Percentiles rank a stretch among this genome's conserved stretches.
phyloP scores from a whole-genome alignment of 2,888 invertebrate genomes.

The Cosmopolites sordidus region DNA sequence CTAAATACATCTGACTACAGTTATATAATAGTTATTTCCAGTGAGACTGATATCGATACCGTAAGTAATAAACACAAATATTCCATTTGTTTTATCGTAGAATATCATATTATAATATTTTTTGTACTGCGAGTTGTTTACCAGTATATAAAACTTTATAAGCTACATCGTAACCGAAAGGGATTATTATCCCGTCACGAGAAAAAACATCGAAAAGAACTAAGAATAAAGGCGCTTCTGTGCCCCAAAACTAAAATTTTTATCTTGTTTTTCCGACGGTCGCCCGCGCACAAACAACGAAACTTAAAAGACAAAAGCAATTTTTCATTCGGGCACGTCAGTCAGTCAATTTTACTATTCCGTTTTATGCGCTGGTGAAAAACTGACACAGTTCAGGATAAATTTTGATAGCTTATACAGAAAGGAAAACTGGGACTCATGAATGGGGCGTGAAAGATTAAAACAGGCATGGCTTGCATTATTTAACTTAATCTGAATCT shows the following conservation, averaged over 20 bases:
- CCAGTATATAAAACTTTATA: constrained; percentile 14
- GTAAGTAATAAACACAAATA: background rate
- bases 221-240: constrained; percentile 16
- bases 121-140: constrained; percentile 1
- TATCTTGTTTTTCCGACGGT: constrained; percentile 24
- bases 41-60: too few relatives aligned
- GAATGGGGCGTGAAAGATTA: constrained; percentile 10
- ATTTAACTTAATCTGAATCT: background rate
- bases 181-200: constrained; percentile 19
- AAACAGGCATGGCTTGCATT: constrained; percentile 3
- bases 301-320: constrained; percentile 25
- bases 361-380: constrained; percentile 14
- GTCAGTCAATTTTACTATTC: constrained; percentile 26
- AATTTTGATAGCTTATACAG: constrained; percentile 18
- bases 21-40: too few relatives aligned
- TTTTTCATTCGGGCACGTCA: constrained; percentile 25
- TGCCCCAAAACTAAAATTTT: constrained; percentile 23
- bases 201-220: constrained; percentile 14
- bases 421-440: constrained; percentile 4
- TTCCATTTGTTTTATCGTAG: background rate
- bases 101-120: background rate
- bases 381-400: constrained; percentile 18
- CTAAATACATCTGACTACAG: too few relatives aligned
- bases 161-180: constrained; percentile 14
- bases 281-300: constrained; percentile 23